Base-by-base conservation (phyloP, 2,888 invertebrate species). In the Himalopsyche anomala region DNA sequence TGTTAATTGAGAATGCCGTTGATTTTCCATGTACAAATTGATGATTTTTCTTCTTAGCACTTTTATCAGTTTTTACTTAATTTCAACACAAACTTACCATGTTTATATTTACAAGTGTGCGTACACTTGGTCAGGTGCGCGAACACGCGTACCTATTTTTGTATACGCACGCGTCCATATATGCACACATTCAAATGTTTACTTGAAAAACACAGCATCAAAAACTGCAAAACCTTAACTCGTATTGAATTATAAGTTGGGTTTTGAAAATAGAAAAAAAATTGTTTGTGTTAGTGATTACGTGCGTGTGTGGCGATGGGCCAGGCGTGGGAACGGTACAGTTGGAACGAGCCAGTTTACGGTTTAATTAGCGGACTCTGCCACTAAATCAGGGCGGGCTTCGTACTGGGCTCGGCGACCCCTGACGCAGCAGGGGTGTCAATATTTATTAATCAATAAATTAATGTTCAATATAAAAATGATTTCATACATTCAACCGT, bases 361-460 rank as follows among this genome's bases (percentile, higher is more conserved):
- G 81, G 83, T 86, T 86, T 86, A 86, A 86, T 86, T 86, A 86
- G 83, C 86, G 54, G 83, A 80, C 84, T 80, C 81, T 56, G 69
- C 84, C 86, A 83, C 86, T 86, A 84, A 84, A 84, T 83, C 83
- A 86, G 86, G 84, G 86, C 62, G 62, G 62, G 62, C 62, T 19
- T n/a, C 62, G 62, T 19, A 62, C 62, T 6, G 28, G 5, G 62
- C 62, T 28, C 62, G 62, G 62, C 62, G 62, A 62, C 62, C 62
- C 80, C 80, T 80, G 80, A 80, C 40, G 80, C n/a, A 62, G 4
- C 9, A 62, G 62, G 62, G 62, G 4, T 62, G 28, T 19, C 62
- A 62, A 19, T 28, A 62, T 19, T 15, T 51, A 51, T 15, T 5
- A 51, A 15, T 51, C 15, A 15, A 51, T 51, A 15, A 6, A 15